These are phyloP conservation scores for Himantopus leucocephalus DNA, from an alignment of 2,113 vertebrate genomes.

Conservation along the genomic window DNA sequence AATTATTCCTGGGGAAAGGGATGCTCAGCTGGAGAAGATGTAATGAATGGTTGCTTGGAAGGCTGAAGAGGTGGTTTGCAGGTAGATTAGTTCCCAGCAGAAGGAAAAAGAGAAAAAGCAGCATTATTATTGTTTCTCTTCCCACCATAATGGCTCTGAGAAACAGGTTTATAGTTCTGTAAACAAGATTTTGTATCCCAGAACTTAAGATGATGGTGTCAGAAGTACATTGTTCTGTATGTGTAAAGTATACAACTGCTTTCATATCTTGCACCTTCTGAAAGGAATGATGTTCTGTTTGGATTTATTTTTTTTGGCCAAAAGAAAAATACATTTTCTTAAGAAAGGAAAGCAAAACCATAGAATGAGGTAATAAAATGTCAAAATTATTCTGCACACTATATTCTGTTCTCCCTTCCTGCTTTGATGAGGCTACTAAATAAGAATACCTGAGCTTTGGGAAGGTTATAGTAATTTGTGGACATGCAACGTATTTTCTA, in stretches of 20 bases:
- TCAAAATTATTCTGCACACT: background rate
- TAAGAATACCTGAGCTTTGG: background rate
- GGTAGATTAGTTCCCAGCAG: background rate
- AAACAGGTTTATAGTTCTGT: background rate
- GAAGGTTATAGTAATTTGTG: background rate
- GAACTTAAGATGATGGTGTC: background rate
- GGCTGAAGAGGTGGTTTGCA: background rate
- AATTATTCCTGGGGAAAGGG: background rate
- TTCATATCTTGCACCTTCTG: background rate
- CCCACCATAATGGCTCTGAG: background rate
- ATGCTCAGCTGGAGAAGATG: background rate
- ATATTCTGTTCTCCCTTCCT: background rate
- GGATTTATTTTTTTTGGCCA: background rate
- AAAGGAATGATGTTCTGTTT: background rate
- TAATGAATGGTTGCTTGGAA: conserved; percentile 30
- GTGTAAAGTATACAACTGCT: background rate
- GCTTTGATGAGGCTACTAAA: background rate
- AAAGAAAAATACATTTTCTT: background rate
- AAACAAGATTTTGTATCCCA: background rate
- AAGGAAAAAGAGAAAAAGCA: background rate
- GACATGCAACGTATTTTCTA: background rate
- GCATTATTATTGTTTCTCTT: background rate
- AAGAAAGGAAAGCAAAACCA: background rate
- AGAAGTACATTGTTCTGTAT: background rate
- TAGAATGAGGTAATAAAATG: background rate